phyloP scores from a whole-genome alignment of 2,113 vertebrate genomes.

The Myodes glareolus region DNA sequence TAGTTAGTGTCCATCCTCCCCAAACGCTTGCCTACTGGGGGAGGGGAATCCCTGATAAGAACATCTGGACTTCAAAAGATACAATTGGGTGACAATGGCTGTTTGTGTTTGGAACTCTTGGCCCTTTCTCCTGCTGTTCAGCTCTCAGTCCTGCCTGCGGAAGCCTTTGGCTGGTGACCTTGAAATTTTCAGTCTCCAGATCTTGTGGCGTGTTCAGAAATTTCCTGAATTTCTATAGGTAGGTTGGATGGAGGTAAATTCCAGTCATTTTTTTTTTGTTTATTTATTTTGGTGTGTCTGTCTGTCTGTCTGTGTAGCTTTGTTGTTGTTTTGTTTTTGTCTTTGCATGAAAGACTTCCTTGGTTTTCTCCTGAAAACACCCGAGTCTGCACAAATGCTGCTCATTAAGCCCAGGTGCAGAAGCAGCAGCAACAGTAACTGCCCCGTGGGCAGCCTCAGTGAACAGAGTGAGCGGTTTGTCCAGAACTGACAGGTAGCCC shows the following conservation, averaged over 20 bases:
- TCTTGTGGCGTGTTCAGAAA: neutral
- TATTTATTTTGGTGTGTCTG: slow-evolving; percentile 14
- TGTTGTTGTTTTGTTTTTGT: neutral
- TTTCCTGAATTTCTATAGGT: neutral
- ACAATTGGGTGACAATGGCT: neutral
- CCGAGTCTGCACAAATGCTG: slow-evolving; percentile 32
- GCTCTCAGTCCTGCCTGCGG: neutral
- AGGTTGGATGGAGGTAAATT: slow-evolving; percentile 26
- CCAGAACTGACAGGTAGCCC: neutral
- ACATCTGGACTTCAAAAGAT: slow-evolving; percentile 39
- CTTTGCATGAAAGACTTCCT: neutral
- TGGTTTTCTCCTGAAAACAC: slow-evolving; percentile 42
- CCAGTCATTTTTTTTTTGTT: neutral
- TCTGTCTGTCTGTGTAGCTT: neutral
- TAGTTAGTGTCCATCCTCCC: neutral
- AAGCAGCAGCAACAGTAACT: neutral
- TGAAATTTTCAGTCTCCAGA: neutral
- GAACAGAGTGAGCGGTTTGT: neutral
- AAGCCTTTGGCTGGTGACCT: slow-evolving; percentile 39
- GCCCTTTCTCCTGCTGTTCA: slow-evolving; percentile 47
- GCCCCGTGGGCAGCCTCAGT: neutral
- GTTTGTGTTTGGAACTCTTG: slow-evolving; percentile 41
- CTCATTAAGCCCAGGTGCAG: slow-evolving; percentile 61
- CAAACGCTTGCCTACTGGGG: neutral
- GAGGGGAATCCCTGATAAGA: slow-evolving; percentile 12